Conservation (phyloP, 92 coral and sea anemone genomes). For the Ricordea florida region DNA sequence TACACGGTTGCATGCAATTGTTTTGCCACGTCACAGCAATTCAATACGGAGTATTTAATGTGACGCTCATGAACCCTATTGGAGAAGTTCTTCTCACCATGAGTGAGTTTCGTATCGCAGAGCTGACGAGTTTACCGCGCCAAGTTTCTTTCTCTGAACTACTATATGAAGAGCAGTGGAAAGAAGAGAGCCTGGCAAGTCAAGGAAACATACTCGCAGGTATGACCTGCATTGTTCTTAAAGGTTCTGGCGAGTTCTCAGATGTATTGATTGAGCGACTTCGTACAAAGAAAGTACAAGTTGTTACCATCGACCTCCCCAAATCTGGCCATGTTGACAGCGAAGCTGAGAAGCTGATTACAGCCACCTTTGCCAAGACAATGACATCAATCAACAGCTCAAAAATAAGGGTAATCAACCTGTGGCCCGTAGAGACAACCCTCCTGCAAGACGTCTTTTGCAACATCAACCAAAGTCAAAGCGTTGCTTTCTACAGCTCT, state of each 20-base stretch:
- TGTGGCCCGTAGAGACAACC: slow-evolving; percentile 56
- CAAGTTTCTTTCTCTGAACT: slow-evolving; percentile 22
- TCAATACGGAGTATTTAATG: slow-evolving; percentile 31
- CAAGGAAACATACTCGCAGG: neutral
- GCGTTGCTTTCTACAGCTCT: slow-evolving; percentile 46
- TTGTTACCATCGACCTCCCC: slow-evolving; percentile 15
- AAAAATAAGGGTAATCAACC: slow-evolving; percentile 46
- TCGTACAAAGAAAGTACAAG: neutral
- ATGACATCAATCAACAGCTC: neutral
- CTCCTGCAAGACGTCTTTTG: neutral
- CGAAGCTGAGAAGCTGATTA: neutral
- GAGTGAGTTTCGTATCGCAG: slow-evolving; percentile 55
- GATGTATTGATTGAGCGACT: slow-evolving; percentile 1
- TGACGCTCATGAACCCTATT: slow-evolving; percentile 43
- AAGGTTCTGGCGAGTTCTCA: slow-evolving; percentile 11
- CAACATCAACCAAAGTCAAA: slow-evolving; percentile 41
- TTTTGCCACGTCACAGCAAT: slow-evolving; percentile 66
- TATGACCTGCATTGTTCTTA: slow-evolving; percentile 14
- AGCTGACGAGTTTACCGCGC: slow-evolving; percentile 23
- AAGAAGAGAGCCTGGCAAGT: neutral
- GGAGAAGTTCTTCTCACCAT: slow-evolving; percentile 55
- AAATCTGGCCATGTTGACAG: neutral
- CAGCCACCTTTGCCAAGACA: neutral
- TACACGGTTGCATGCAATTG: slow-evolving; percentile 9
- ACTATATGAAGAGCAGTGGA: slow-evolving; percentile 57